phyloP scores from a whole-genome alignment of 2,888 invertebrate genomes.

The Acrobasis suavella region DNA sequence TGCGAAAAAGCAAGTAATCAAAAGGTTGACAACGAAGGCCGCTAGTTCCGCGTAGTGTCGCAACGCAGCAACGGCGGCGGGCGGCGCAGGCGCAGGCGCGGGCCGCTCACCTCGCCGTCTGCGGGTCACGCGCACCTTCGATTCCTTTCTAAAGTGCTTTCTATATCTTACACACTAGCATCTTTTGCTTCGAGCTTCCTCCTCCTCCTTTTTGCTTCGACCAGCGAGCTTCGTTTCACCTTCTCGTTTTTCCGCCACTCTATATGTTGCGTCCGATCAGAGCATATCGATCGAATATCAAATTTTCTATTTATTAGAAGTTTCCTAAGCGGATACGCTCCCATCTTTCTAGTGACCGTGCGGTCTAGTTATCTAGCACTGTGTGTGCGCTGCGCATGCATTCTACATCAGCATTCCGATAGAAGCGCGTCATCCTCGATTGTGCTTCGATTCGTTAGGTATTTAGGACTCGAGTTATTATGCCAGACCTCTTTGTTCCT shows the following conservation, averaged over 20 bases:
- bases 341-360: constrained; percentile 45
- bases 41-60: constrained; percentile 70
- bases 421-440: constrained; percentile 65
- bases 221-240: constrained; percentile 59
- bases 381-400: constrained; percentile 62
- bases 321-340: constrained; percentile 49
- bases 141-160: constrained; percentile 82
- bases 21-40: constrained; percentile 78
- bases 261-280: constrained; percentile 46
- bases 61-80: constrained; percentile 35
- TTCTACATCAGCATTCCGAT: constrained; percentile 74
- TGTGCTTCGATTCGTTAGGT: constrained; percentile 58
- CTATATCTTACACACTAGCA: constrained; percentile 65
- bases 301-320: constrained; percentile 40
- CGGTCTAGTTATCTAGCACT: constrained; percentile 54
- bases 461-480: constrained; percentile 55
- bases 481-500: constrained; percentile 51
- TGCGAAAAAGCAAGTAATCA: constrained; percentile 65
- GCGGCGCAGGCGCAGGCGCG: constrained; percentile 53
- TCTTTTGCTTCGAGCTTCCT: constrained; percentile 39
- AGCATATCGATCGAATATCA: constrained; percentile 52
- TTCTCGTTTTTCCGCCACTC: constrained; percentile 59
- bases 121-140: constrained; percentile 76
- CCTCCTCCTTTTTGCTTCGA: too few species aligned
- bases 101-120: constrained; percentile 68